A percentile compares a stretch with the other conserved stretches of the same genome.
phyloP scores from a whole-genome alignment of 2,888 invertebrate genomes.

The Pinctada fucata region DNA sequence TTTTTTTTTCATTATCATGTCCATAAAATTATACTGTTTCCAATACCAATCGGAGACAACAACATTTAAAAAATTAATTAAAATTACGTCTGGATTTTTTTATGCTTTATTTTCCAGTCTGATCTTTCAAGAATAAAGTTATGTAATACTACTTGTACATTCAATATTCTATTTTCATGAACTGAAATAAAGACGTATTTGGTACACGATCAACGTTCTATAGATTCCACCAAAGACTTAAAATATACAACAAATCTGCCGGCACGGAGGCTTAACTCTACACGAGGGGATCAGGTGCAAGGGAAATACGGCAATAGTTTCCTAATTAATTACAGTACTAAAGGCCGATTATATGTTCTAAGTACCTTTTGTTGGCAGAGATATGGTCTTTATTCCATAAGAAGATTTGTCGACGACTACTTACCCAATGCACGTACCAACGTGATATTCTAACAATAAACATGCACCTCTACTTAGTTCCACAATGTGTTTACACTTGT shows the following conservation, averaged over 20 bases:
- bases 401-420: neutral
- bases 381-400: neutral
- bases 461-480: too few species aligned
- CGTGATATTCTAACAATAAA: neutral
- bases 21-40: too few species aligned
- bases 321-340: conserved; percentile 21
- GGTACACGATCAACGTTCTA: neutral
- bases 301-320: conserved; percentile 9
- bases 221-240: neutral
- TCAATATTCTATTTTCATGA: too few species aligned
- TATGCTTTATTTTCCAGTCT: too few species aligned
- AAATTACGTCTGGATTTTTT: too few species aligned
- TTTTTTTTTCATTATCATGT: too few species aligned
- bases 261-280: neutral
- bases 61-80: too few species aligned
- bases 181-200: too few species aligned
- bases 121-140: too few species aligned
- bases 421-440: neutral
- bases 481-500: too few species aligned
- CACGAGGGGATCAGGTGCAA: conserved; percentile 11
- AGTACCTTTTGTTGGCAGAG: neutral
- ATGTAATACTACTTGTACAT: too few species aligned
- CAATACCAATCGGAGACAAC: too few species aligned
- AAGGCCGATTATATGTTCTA: neutral
- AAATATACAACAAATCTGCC: neutral